Evolutionary conservation across 2,797 vertebrate species (phyloP).

Genomic region (Sitta carolinensis): DNA sequence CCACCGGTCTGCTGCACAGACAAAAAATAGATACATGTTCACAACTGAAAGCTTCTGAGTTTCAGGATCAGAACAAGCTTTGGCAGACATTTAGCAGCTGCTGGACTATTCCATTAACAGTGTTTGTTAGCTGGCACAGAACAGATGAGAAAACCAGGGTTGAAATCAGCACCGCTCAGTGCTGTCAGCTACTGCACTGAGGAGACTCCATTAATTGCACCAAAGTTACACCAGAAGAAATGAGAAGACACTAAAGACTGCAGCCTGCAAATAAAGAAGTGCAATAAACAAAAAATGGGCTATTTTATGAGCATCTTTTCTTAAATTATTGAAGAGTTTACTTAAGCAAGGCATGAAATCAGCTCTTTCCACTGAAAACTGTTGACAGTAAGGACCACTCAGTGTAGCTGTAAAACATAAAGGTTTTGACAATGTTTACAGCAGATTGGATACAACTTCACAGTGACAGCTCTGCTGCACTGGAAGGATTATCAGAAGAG

Average conservation of each 20-base stretch:
- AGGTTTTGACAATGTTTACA: slow-evolving; percentile 28
- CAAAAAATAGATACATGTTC: accelerated
- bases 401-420: slow-evolving; percentile 7
- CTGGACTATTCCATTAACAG: neutral
- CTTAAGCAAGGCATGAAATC: neutral
- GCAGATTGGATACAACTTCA: neutral
- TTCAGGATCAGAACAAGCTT: neutral
- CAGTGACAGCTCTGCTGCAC: neutral
- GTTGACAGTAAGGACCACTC: neutral
- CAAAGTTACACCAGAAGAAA: neutral
- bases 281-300: neutral
- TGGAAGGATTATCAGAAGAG: neutral
- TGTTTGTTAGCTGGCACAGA: neutral
- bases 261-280: neutral
- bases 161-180: neutral
- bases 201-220: neutral
- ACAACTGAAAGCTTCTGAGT: neutral
- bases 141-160: neutral
- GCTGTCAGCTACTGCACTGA: neutral
- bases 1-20: neutral
- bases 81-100: neutral
- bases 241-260: neutral
- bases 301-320: slow-evolving; percentile 18
- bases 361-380: slow-evolving; percentile 2
- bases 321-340: slow-evolving; percentile 22